phyloP scores from a whole-genome alignment of 2,797 vertebrate species.

The Botia kubotai region DNA sequence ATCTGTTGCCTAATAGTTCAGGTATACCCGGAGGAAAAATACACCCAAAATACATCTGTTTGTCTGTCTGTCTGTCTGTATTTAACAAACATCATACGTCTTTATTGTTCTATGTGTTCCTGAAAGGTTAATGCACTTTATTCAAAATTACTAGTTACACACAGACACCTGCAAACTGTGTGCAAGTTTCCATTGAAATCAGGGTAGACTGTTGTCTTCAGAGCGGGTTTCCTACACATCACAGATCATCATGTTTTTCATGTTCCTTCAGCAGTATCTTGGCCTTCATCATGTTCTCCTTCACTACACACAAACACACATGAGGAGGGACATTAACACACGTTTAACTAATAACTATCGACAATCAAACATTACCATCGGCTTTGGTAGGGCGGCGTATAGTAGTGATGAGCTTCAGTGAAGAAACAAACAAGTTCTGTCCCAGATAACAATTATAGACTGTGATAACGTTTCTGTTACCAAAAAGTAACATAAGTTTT shows the following conservation, averaged over 20 bases:
- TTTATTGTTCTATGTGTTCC: neutral
- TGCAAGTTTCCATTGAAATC: neutral
- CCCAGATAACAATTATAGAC: too few relatives aligned
- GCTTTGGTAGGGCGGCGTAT: neutral
- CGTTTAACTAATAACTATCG: neutral
- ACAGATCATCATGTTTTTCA: slow-evolving; percentile 65
- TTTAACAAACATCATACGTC: neutral
- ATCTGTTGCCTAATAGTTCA: neutral
- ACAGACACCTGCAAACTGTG: neutral
- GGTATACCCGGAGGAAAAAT: neutral
- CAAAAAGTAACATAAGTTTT: too few relatives aligned
- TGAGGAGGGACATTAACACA: neutral
- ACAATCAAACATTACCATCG: slow-evolving; percentile 1
- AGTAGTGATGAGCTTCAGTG: neutral
- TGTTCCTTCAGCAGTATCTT: slow-evolving; percentile 48
- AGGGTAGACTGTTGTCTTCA: neutral
- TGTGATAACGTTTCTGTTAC: too few relatives aligned
- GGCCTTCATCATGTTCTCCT: slow-evolving; percentile 71
- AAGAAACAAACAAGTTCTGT: neutral
- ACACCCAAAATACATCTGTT: neutral
- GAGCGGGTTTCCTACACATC: slow-evolving; percentile 3
- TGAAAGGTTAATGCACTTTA: neutral
- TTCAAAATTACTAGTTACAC: slow-evolving; percentile 9
- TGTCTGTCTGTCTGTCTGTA: too few relatives aligned
- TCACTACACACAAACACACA: slow-evolving; percentile 61